Evolutionary conservation across 2,113 vertebrate genomes (phyloP).

Genomic region (Pavo muticus): DNA sequence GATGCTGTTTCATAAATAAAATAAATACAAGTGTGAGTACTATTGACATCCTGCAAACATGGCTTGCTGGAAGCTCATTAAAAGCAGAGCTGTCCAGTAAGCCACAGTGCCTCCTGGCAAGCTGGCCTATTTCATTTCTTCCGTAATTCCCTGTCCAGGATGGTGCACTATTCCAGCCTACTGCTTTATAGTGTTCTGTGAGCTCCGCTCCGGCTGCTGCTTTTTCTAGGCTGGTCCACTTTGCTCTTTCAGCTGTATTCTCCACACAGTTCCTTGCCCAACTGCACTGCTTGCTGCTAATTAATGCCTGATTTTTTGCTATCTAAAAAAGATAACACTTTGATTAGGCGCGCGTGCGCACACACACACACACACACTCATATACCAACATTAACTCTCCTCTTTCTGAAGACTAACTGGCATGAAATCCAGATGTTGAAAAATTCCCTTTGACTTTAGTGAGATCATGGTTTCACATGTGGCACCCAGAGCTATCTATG

Average conservation of each 20-base stretch:
- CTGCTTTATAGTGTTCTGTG: not conserved
- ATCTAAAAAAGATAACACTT: constrained; percentile 23
- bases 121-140: constrained; percentile 10
- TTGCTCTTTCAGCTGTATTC: not conserved
- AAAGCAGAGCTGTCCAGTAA: constrained; percentile 34
- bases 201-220: not conserved
- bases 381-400: not conserved
- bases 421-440: not conserved
- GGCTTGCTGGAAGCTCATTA: not conserved
- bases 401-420: not conserved
- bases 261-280: constrained; percentile 23
- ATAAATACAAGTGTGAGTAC: not conserved
- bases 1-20: not conserved
- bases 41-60: constrained; percentile 10
- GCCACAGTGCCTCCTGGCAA: constrained; percentile 35
- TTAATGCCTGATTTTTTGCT: constrained; percentile 49
- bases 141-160: constrained; percentile 17
- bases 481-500: not conserved
- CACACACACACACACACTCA: not conserved
- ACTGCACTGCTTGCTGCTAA: constrained; percentile 29
- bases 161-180: not conserved
- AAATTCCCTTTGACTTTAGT: not conserved
- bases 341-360: not conserved
- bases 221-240: constrained; percentile 3
- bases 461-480: not conserved